A percentile compares a stretch with the other conserved stretches of the same genome.
Conservation (phyloP, 2,113 vertebrate genomes). For the Fregetta grallaria region DNA sequence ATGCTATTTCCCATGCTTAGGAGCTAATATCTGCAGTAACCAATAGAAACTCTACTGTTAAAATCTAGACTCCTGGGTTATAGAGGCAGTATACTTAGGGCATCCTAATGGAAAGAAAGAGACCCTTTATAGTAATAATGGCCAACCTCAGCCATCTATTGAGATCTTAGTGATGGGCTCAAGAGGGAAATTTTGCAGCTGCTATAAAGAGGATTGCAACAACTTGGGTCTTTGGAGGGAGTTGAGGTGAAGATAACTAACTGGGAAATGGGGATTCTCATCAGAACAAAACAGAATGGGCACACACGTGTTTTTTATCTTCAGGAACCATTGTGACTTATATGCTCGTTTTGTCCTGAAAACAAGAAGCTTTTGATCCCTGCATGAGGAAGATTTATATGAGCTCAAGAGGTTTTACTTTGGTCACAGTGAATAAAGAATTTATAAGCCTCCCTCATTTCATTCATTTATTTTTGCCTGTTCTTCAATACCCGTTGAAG, state of each 20-base stretch:
- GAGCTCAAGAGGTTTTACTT: background rate
- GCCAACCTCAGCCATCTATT: background rate
- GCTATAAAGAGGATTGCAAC: background rate
- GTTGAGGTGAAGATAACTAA: background rate
- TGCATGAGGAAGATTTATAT: background rate
- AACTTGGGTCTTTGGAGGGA: background rate
- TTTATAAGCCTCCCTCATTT: slow-evolving; percentile 13
- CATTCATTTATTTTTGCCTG: slow-evolving; percentile 42
- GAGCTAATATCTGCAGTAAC: background rate
- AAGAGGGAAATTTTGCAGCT: background rate
- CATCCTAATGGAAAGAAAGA: background rate
- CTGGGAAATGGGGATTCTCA: background rate
- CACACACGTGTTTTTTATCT: background rate
- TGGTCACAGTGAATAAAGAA: background rate
- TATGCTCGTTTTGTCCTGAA: background rate
- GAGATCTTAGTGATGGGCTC: background rate
- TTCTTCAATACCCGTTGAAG: slow-evolving; percentile 1
- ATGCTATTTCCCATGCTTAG: background rate
- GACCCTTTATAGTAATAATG: background rate
- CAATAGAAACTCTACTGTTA: background rate
- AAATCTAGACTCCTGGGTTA: background rate
- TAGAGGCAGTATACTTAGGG: background rate
- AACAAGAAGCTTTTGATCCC: slow-evolving; percentile 9
- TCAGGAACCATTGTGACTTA: background rate
- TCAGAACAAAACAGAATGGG: background rate